phyloP scores from a whole-genome alignment of 2,888 invertebrate genomes.

The Listrodromus nycthemerus region DNA sequence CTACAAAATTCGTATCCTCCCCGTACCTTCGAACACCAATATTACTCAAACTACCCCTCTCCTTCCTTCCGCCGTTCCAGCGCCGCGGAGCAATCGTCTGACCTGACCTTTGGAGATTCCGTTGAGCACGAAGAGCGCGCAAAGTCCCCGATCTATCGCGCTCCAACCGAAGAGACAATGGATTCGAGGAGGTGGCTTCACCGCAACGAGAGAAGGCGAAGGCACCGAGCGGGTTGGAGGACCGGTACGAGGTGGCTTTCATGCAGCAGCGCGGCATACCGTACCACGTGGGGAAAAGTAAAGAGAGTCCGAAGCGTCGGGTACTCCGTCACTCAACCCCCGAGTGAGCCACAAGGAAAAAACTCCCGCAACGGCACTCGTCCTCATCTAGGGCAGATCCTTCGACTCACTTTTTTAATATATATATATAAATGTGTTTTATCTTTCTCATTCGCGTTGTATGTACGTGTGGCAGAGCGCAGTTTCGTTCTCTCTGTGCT shows the following conservation, averaged over 20 bases:
- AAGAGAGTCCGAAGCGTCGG: conserved; percentile 66
- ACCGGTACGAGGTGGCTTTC: conserved; percentile 48
- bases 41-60: neutral
- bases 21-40: too few species aligned
- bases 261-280: conserved; percentile 50
- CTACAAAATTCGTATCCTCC: too few species aligned
- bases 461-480: conserved; percentile 41
- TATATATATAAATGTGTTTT: conserved; percentile 13
- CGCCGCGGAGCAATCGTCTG: neutral
- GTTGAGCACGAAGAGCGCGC: conserved; percentile 37
- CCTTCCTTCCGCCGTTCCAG: conserved; percentile 7
- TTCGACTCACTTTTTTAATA: conserved; percentile 72
- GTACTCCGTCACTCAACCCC: conserved; percentile 75
- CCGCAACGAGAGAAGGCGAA: neutral
- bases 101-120: conserved; percentile 54
- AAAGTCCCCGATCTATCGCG: conserved; percentile 23
- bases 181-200: conserved; percentile 53
- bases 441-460: conserved; percentile 53
- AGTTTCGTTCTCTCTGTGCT: conserved; percentile 47
- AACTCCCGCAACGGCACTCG: conserved; percentile 68
- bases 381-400: conserved; percentile 79
- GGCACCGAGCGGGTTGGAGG: conserved; percentile 3
- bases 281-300: conserved; percentile 61
- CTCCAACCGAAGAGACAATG: conserved; percentile 39
- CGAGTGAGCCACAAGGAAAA: conserved; percentile 69